Conservation (phyloP, 1,140 invertebrate genomes). For the Drosophila pseudoobscura region DNA sequence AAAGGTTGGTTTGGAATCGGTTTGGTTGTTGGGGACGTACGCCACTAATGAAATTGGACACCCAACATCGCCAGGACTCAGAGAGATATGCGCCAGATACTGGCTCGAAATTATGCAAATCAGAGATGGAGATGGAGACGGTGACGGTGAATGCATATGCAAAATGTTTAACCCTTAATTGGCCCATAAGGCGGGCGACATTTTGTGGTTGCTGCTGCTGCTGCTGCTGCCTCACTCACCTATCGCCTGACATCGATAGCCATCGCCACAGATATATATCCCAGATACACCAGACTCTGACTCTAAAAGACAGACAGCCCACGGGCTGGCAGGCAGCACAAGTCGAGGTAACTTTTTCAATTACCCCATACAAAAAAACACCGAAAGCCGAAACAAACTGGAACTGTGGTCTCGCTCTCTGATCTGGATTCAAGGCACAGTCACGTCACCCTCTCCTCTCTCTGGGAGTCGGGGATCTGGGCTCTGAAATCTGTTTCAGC, state of each 20-base stretch:
- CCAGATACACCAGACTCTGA: constrained; percentile 15
- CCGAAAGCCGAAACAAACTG: constrained; percentile 23
- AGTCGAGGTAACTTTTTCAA: constrained; percentile 69
- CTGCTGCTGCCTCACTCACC: constrained; percentile 49
- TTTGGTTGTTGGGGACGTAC: constrained; percentile 44
- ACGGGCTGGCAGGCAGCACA: constrained; percentile 12
- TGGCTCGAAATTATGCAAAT: constrained; percentile 79
- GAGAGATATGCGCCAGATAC: constrained; percentile 8
- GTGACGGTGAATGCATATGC: constrained; percentile 61
- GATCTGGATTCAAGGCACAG: constrained; percentile 24
- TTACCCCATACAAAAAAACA: constrained; percentile 43
- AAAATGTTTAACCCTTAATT: constrained; percentile 81
- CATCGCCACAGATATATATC: constrained; percentile 56
- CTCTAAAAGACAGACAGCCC: too few species aligned
- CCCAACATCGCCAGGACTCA: constrained; percentile 49
- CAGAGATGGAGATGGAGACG: constrained; percentile 18
- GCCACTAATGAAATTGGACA: constrained; percentile 82
- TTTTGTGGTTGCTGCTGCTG: constrained; percentile 42
- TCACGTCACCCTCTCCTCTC: background rate
- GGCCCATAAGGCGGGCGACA: constrained; percentile 59
- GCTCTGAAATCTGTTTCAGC: constrained; percentile 34
- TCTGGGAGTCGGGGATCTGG: background rate
- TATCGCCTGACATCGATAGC: constrained; percentile 74
- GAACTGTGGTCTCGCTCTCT: constrained; percentile 30
- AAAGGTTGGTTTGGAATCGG: constrained; percentile 17